phyloP scores from a whole-genome alignment of 1,140 invertebrate genomes.

The Listronotus oregonensis region DNA sequence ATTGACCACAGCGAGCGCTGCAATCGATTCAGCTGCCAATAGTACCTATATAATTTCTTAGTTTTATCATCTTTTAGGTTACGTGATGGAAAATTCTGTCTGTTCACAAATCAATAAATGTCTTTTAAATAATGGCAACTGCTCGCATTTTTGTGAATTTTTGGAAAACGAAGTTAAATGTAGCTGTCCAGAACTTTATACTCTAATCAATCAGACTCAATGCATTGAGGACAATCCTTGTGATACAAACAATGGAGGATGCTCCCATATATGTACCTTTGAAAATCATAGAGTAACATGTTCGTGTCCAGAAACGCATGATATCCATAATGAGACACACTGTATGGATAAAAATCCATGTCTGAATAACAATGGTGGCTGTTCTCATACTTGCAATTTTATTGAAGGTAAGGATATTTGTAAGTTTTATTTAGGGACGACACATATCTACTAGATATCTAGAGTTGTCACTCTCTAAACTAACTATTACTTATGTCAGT shows the following conservation, averaged over 20 bases:
- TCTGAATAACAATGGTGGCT: constrained; percentile 64
- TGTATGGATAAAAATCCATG: constrained; percentile 45
- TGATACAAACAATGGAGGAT: constrained; percentile 56
- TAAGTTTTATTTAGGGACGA: too few relatives aligned
- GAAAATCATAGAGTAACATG: constrained; percentile 51
- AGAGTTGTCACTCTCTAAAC: too few relatives aligned
- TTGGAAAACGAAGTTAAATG: constrained; percentile 37
- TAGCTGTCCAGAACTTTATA: constrained; percentile 41
- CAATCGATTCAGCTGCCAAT: too few relatives aligned
- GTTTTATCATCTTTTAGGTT: constrained; percentile 53
- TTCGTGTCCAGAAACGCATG: constrained; percentile 54
- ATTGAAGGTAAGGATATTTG: constrained; percentile 50
- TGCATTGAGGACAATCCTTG: constrained; percentile 57
- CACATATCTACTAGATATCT: too few relatives aligned
- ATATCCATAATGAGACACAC: constrained; percentile 37
- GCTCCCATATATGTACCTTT: constrained; percentile 55
- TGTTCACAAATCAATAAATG: constrained; percentile 46
- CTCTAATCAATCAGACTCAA: constrained; percentile 52
- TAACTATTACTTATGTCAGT: too few relatives aligned
- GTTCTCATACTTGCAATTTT: constrained; percentile 64
- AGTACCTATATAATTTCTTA: too few relatives aligned
- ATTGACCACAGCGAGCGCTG: too few relatives aligned
- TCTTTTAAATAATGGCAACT: constrained; percentile 60
- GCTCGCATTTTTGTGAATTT: constrained; percentile 57
- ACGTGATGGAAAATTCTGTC: constrained; percentile 49